These are phyloP conservation scores for Reticulitermes speratus DNA, from an alignment of 1,140 invertebrate genomes.

Conservation along the genomic window DNA sequence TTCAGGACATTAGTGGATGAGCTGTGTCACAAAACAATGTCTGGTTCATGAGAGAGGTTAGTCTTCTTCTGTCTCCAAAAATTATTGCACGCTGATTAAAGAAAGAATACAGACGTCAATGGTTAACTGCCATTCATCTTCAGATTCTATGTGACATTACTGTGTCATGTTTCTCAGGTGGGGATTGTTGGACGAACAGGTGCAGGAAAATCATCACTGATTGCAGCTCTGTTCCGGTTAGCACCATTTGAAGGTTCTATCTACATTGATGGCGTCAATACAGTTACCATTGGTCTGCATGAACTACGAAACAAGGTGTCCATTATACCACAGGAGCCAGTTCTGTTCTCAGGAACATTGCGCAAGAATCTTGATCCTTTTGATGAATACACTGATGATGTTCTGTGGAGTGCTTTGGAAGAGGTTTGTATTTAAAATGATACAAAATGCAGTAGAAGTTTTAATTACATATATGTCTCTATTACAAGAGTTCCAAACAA, in stretches of 20 bases:
- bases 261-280: slow-evolving; percentile 53
- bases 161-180: slow-evolving; percentile 33
- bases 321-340: slow-evolving; percentile 80
- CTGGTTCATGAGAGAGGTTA: too few relatives aligned
- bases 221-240: slow-evolving; percentile 44
- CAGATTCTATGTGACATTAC: neutral
- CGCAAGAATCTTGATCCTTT: slow-evolving; percentile 88
- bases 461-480: too few relatives aligned
- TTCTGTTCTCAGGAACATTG: slow-evolving; percentile 74
- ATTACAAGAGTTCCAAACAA: too few relatives aligned
- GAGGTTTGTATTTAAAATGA: slow-evolving; percentile 42
- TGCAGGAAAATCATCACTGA: slow-evolving; percentile 47
- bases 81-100: too few relatives aligned
- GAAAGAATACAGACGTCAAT: too few relatives aligned
- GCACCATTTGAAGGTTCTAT: slow-evolving; percentile 43
- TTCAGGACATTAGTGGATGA: too few relatives aligned
- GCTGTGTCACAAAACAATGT: too few relatives aligned
- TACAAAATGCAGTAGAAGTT: too few relatives aligned
- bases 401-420: slow-evolving; percentile 60
- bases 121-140: neutral
- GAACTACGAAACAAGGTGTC: slow-evolving; percentile 49
- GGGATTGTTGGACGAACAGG: slow-evolving; percentile 60
- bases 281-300: slow-evolving; percentile 49
- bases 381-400: slow-evolving; percentile 57
- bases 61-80: too few relatives aligned